phyloP scores from a whole-genome alignment of 2,888 invertebrate species.

The Rhagonycha fulva region DNA sequence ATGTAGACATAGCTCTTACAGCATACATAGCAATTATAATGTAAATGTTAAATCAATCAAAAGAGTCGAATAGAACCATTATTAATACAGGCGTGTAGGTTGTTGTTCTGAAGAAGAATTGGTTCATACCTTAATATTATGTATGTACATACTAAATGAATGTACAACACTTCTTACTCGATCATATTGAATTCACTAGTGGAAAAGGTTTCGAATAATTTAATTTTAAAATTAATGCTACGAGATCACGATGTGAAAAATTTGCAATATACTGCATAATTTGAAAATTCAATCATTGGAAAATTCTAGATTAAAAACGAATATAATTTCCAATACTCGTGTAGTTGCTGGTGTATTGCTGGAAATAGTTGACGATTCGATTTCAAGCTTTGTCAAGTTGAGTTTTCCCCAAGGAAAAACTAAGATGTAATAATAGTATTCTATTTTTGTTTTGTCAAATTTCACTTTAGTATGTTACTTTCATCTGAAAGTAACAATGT shows the following conservation, averaged over 20 bases:
- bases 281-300: background rate
- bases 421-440: background rate
- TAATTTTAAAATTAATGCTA: background rate
- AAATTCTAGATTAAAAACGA: background rate
- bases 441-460: background rate
- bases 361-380: background rate
- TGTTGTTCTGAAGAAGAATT: background rate
- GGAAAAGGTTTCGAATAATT: background rate
- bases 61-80: background rate
- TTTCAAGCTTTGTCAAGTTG: background rate
- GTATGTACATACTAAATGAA: background rate
- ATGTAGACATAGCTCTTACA: background rate
- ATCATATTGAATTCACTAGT: background rate
- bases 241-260: background rate
- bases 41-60: background rate
- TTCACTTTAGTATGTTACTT: no score
- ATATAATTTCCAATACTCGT: background rate
- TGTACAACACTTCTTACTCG: background rate
- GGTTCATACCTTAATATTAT: background rate
- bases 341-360: background rate
- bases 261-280: background rate
- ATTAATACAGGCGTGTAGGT: background rate
- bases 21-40: background rate
- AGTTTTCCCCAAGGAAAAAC: background rate
- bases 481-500: no score